Evolutionary conservation across 2,888 invertebrate genomes (phyloP), one percentile per base, ranked within the genome.

Genomic region (Stratiomys singularior): DNA sequence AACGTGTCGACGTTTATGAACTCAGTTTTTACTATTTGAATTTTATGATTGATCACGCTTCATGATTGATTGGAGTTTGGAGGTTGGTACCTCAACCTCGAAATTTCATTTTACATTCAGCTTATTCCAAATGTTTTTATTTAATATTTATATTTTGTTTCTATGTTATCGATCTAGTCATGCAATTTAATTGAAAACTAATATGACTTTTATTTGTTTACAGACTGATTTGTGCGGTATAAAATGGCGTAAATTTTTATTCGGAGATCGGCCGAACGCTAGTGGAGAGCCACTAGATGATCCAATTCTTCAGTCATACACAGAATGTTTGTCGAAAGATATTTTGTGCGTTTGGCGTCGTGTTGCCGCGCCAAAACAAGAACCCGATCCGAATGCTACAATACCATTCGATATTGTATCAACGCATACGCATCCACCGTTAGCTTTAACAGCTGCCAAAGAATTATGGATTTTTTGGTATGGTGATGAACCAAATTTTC

Each of bases 391-490:
- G 79, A 81, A 81, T 79, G 86, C 84, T 88, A 84, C 89, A 88
- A 85, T 90, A 89, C 83, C 84, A 80, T 87, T 84, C 83, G 87
- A 86, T 81, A 85, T 85, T 80, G 85, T 84, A 77, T 84, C 85
- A 82, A 85, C 90, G 88, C 84, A 89, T 89, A 86, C 87, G 85
- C 92, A 92, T 85, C 93, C 93, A 85, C 94, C 95, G 82, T 91
- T 95, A 84, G 93, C 94, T 83, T 90, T 95, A 83, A 92, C 93
- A 86, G 93, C 95, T 85, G 93, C 95, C 87, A 99, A 98, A 90
- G 99, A 99, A 88, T 91, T 99, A 80, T 99, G 99, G 99, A 95
- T 99, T 88, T 99, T 99, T 90, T 99, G 99, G 99, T 99, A 99
- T 89, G 98, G 98, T 85, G 97, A 98, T 87, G 96, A 97, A 88